Conservation (phyloP, 1,140 invertebrate species). For the Parasteatoda tepidariorum region DNA sequence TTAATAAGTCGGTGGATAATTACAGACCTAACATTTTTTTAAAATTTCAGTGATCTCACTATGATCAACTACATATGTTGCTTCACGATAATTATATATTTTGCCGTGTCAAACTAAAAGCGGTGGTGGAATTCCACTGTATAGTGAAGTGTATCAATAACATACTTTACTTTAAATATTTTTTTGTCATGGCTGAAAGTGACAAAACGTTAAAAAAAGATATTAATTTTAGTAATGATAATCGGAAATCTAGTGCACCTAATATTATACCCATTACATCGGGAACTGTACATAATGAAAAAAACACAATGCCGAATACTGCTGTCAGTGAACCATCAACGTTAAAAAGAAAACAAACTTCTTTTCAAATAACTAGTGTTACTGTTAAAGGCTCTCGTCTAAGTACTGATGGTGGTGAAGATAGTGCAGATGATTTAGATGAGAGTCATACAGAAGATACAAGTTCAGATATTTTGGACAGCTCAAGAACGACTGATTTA, state of each 20-base stretch:
- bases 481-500: constrained; percentile 66
- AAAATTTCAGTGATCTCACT: constrained; percentile 54
- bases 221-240: constrained; percentile 54
- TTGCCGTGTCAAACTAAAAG: constrained; percentile 52
- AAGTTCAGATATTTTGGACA: constrained; percentile 72
- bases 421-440: constrained; percentile 92
- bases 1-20: constrained; percentile 34
- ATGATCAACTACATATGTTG: constrained; percentile 61
- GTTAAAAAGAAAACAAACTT: constrained; percentile 80
- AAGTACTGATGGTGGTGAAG: constrained; percentile 87
- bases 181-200: constrained; percentile 58
- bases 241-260: constrained; percentile 46
- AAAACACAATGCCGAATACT: constrained; percentile 32
- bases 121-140: constrained; percentile 49
- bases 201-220: constrained; percentile 54
- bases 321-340: constrained; percentile 53
- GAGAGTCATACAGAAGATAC: constrained; percentile 88
- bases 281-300: constrained; percentile 29
- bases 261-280: constrained; percentile 41
- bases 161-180: constrained; percentile 52
- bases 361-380: constrained; percentile 93
- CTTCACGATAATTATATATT: constrained; percentile 51
- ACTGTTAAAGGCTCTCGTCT: constrained; percentile 79
- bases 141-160: constrained; percentile 54
- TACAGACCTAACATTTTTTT: constrained; percentile 41